Conservation (phyloP, 2,888 invertebrate genomes). For the Ctena decussata region DNA sequence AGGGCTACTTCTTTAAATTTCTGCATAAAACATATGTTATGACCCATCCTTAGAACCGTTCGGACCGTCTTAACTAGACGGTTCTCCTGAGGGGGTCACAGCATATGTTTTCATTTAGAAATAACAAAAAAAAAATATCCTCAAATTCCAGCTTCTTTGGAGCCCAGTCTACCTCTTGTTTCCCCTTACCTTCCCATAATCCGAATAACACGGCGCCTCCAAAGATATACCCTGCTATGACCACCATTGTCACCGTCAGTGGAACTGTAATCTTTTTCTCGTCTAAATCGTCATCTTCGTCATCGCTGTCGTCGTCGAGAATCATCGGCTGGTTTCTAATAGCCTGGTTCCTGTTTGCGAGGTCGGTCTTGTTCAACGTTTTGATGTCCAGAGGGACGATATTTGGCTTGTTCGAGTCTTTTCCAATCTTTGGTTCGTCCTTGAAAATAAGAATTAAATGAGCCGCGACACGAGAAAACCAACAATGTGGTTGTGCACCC, state of each 20-base stretch:
- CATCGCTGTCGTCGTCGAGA: slow-evolving; percentile 79
- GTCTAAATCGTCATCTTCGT: slow-evolving; percentile 84
- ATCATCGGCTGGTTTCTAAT: slow-evolving; percentile 72
- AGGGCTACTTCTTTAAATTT: too few relatives aligned
- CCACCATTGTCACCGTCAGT: slow-evolving; percentile 85
- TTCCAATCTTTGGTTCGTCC: neutral
- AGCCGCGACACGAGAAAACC: too few relatives aligned
- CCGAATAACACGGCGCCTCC: slow-evolving; percentile 86
- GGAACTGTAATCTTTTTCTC: slow-evolving; percentile 85
- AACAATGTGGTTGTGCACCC: too few relatives aligned
- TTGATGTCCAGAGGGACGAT: slow-evolving; percentile 76
- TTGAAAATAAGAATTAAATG: neutral
- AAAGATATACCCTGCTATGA: slow-evolving; percentile 86
- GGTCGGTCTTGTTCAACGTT: slow-evolving; percentile 52
- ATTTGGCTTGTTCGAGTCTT: slow-evolving; percentile 46
- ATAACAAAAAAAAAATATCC: too few relatives aligned
- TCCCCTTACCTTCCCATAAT: slow-evolving; percentile 82
- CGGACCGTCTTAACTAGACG: too few relatives aligned
- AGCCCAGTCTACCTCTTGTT: neutral
- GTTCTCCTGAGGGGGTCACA: too few relatives aligned
- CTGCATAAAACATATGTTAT: too few relatives aligned
- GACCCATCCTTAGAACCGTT: too few relatives aligned
- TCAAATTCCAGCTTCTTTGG: too few relatives aligned
- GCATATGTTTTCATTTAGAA: too few relatives aligned
- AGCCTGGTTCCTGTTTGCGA: slow-evolving; percentile 54